Evolutionary conservation across 2,113 vertebrate genomes (phyloP), one percentile per base, ranked within the genome.

Genomic region (Egretta garzetta): DNA sequence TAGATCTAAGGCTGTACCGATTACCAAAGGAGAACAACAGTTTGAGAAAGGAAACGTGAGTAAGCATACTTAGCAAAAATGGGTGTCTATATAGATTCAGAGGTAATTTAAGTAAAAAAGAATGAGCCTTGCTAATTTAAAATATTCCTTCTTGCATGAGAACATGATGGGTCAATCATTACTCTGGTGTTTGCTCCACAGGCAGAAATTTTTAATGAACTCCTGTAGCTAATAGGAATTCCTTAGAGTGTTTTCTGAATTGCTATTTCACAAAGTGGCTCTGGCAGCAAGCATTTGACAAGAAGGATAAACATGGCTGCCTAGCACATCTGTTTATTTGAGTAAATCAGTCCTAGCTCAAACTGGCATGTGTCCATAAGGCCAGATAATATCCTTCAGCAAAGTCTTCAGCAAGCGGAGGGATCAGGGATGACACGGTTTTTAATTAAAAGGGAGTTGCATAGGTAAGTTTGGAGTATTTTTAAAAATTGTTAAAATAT

Each of bases 181-280:
- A 95, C 95, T 94, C 56, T 81, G 77, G 83, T 89, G 91, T 91
- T 96, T 85, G 72, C 86, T 96, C 83, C 88, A 89, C 86, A 85
- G 94, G 86, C 88, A 92, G 96, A 94, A 96, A 73, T 95, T 96
- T 96, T 96, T 97, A 97, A 97, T 96, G 95, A 97, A 95, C 94
- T 96, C 83, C 59, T 87, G 83, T 86, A 96, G 94, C 91, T 97
- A 92, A 96, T 87, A 96, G 86, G 86, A 97, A 97, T 94, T 97
- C 97, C 95, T 96, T 60, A 30, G 92, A 95, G 94, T 97, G 90
- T 87, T 96, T 96, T 82, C 80, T 95, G 95, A 96, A 88, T 91
- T 97, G 96, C 93, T 87, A 56, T 89, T 96, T 93, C 89, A 91
- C 83, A 95, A 97, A 94, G 95, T 96, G 91, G 68, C 93, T 89